Conservation (phyloP, 2,113 vertebrate species). For the Actinemys pallida region DNA sequence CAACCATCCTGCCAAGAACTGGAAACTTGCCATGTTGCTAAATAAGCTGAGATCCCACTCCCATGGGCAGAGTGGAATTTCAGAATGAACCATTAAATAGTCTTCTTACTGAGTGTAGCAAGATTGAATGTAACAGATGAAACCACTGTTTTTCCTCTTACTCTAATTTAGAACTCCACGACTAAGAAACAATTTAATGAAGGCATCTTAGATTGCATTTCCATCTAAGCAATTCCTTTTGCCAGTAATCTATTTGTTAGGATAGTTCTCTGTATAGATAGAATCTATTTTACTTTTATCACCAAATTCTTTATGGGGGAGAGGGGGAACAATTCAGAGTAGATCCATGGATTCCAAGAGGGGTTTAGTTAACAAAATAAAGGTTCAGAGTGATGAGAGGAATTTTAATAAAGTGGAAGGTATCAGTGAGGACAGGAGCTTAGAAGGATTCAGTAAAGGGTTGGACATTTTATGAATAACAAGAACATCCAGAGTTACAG, state of each 20-base stretch:
- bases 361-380: background rate
- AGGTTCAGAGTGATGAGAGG: background rate
- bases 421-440: background rate
- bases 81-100: slow-evolving; percentile 23
- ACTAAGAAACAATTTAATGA: background rate
- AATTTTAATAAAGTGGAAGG: background rate
- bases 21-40: slow-evolving; percentile 51
- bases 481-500: background rate
- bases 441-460: background rate
- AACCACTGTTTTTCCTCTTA: background rate
- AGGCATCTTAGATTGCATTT: background rate
- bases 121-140: background rate
- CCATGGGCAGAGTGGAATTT: slow-evolving; percentile 21
- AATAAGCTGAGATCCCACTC: slow-evolving; percentile 57
- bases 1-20: slow-evolving; percentile 51
- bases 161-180: background rate
- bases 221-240: slow-evolving; percentile 3
- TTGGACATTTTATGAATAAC: background rate
- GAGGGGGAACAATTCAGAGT: slow-evolving; percentile 9
- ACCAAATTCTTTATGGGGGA: slow-evolving; percentile 10
- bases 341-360: slow-evolving; percentile 23
- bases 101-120: slow-evolving; percentile 1
- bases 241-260: background rate
- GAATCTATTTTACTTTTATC: background rate
- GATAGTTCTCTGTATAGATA: background rate